phyloP scores from a whole-genome alignment of 2,888 invertebrate genomes.

The Xanthia icteritia region DNA sequence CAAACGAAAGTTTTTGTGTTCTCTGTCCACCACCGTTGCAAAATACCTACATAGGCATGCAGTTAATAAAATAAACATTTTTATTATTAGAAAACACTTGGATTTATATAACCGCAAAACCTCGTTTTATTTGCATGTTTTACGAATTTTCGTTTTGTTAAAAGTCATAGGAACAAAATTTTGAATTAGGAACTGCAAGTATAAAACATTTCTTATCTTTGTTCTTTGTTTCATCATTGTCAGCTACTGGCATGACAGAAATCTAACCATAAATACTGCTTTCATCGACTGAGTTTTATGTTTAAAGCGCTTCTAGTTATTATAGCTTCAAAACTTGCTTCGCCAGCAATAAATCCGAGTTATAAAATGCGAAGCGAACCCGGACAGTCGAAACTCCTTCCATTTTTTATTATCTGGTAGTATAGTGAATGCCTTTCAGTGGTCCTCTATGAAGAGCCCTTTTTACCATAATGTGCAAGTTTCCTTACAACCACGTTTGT shows the following conservation, averaged over 20 bases:
- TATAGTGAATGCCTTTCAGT: constrained; percentile 60
- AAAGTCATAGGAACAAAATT: background rate
- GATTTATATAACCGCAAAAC: background rate
- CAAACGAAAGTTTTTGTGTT: background rate
- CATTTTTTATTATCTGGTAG: constrained; percentile 71
- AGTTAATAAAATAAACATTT: background rate
- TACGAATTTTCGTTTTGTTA: too few relatives aligned
- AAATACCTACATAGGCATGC: background rate
- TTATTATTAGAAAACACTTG: background rate
- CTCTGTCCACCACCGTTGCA: background rate
- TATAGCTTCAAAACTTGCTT: constrained; percentile 69
- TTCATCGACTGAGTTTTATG: constrained; percentile 36
- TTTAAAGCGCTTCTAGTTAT: constrained; percentile 59
- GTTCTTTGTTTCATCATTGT: constrained; percentile 3
- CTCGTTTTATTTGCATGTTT: background rate
- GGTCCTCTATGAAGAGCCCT: constrained; percentile 57
- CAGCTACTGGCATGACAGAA: constrained; percentile 10
- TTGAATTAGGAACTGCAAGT: background rate
- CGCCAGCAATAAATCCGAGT: constrained; percentile 73
- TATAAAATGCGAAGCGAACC: constrained; percentile 73
- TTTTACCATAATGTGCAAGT: constrained; percentile 68
- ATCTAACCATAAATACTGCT: constrained; percentile 24
- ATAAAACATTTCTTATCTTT: background rate
- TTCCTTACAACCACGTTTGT: constrained; percentile 55
- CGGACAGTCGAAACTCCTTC: constrained; percentile 68